These are phyloP conservation scores for Lasioglossum villosulum DNA, from an alignment of 2,888 invertebrate genomes.

Conservation along the genomic window DNA sequence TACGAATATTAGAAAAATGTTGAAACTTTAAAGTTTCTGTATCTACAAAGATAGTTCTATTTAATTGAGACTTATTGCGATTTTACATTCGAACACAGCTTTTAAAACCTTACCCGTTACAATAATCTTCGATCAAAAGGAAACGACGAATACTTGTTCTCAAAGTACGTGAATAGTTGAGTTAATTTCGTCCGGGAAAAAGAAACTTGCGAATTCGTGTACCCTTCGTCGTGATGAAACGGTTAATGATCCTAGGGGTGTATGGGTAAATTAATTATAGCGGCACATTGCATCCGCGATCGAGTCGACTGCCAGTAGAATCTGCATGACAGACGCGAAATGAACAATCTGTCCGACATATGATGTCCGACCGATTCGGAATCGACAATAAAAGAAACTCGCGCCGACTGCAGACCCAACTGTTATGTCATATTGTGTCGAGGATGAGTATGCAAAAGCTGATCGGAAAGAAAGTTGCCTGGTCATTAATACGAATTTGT, in stretches of 20 bases:
- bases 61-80: background rate
- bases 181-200: background rate
- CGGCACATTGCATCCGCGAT: background rate
- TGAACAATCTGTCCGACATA: slow-evolving; percentile 44
- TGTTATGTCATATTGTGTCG: slow-evolving; percentile 73
- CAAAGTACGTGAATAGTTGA: background rate
- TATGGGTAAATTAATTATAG: slow-evolving; percentile 39
- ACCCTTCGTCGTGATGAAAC: background rate
- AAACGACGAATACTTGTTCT: slow-evolving; percentile 14
- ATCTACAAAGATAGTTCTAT: background rate
- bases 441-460: slow-evolving; percentile 72
- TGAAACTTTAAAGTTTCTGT: background rate
- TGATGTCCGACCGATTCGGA: slow-evolving; percentile 62
- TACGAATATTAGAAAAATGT: background rate
- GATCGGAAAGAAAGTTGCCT: slow-evolving; percentile 72
- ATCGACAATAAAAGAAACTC: slow-evolving; percentile 76
- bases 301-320: slow-evolving; percentile 25
- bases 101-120: background rate
- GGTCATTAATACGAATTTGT: slow-evolving; percentile 83
- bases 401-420: slow-evolving; percentile 68
- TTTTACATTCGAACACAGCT: background rate
- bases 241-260: slow-evolving; percentile 12
- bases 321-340: slow-evolving; percentile 58
- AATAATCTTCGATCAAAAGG: background rate
- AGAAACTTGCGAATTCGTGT: slow-evolving; percentile 26